Evolutionary conservation across 2,888 invertebrate species (phyloP), one percentile per base, ranked within the genome.

Genomic region (Coremacera marginata): DNA sequence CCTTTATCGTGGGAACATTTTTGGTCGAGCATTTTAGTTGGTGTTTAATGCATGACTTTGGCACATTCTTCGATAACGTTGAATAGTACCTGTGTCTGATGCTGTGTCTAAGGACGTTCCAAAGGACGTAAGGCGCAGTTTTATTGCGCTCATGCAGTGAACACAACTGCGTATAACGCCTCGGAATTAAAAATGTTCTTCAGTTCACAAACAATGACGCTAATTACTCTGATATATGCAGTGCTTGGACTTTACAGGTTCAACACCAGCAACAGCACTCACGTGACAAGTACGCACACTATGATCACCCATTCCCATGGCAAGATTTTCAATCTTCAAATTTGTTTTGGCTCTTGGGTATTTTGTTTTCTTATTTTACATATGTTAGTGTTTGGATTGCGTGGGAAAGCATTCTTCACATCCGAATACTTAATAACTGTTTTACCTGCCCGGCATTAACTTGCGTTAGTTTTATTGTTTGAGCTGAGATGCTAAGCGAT

Each of bases 1-100:
- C 19, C 22, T 70, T 72, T 78, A 81, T 83, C 87, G 86, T 86
- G 86, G 82, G 86, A 86, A 86, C 70, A 78, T 82, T 80, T 80
- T 76, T 22, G 7, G 60, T 31, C n/a, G 9, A 63, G n/a, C 34
- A 55, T 63, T 68, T 68, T 60, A 37, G 25, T 16, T 19, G 37
- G 44, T 34, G 22, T 34, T 62, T 51, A 49, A 14, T 68, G 19
- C 25, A 3, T 62, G 55, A 19, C 5, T 62, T 27, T 19, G 37
- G 31, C 25, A 44, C 55, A 22, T 44, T 37, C 9, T 44, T 37
- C 9, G 14, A 60, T 37, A 22, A 31, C 70, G 2, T 60, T 22
- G 60, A 16, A 16, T 19, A 52, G 68, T 49, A 19, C 51, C 51
- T 51, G 51, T 51, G 14, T 11, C 27, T 51, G 51, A 22, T 51